Evolutionary conservation across 2,888 invertebrate species (phyloP).

Genomic region (Euplagia quadripunctaria): DNA sequence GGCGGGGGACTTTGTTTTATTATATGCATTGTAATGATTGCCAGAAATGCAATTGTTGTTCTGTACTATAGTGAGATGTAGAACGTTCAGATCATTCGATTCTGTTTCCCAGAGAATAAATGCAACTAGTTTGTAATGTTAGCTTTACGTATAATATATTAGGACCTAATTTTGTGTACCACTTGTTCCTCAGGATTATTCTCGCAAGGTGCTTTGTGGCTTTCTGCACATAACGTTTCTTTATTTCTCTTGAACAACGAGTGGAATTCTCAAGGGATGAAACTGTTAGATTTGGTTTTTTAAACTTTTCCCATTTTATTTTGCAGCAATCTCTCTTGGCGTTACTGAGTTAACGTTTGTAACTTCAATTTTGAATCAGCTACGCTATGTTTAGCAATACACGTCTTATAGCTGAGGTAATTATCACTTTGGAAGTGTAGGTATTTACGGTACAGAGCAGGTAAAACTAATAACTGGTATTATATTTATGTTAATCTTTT

Average conservation of each 20-base stretch:
- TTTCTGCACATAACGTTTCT: background rate
- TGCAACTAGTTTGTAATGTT: background rate
- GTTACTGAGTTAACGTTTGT: slow-evolving; percentile 21
- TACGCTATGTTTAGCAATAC: background rate
- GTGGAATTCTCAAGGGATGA: background rate
- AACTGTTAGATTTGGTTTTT: slow-evolving; percentile 6
- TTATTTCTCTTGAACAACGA: background rate
- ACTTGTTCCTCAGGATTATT: background rate
- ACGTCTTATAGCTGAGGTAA: no score
- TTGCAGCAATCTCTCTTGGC: slow-evolving; percentile 8
- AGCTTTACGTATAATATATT: background rate
- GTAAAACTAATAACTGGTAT: no score
- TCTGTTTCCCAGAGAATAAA: background rate
- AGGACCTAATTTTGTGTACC: background rate
- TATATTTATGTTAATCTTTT: background rate
- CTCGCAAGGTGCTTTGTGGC: slow-evolving; percentile 3
- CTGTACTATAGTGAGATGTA: background rate
- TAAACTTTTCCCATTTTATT: slow-evolving; percentile 10
- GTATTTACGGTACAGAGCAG: background rate
- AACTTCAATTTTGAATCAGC: slow-evolving; percentile 15
- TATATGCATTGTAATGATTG: no score
- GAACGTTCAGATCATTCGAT: background rate
- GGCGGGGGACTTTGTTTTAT: no score
- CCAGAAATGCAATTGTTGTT: background rate
- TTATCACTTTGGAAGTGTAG: background rate